These are phyloP conservation scores for Cyphomyrus plagiostoma DNA, from an alignment of 2,113 vertebrate species.

Conservation along the genomic window DNA sequence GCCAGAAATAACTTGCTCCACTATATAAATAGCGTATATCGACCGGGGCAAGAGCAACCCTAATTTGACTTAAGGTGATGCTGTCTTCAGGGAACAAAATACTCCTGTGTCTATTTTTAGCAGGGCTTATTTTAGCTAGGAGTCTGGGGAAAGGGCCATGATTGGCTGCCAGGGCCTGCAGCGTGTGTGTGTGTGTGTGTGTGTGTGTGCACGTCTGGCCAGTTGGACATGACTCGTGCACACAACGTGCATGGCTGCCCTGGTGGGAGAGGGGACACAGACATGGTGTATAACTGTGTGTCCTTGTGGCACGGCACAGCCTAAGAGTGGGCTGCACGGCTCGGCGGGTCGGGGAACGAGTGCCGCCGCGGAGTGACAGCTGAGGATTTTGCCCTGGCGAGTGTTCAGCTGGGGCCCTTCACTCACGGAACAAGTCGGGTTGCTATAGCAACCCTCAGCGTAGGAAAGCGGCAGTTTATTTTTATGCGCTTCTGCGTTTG, in stretches of 20 bases:
- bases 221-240: neutral
- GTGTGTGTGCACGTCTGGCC: neutral
- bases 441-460: constrained; percentile 57
- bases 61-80: constrained; percentile 63
- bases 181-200: neutral
- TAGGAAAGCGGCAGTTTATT: constrained; percentile 55
- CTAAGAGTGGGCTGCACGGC: neutral
- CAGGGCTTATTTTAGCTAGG: constrained; percentile 43
- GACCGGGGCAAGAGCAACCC: constrained; percentile 44
- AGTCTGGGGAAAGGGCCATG: constrained; percentile 8
- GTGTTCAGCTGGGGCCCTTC: constrained; percentile 49
- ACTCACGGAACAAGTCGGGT: constrained; percentile 59
- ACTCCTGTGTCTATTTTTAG: constrained; percentile 59
- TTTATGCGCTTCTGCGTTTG: constrained; percentile 50
- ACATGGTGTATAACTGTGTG: neutral
- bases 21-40: constrained; percentile 54
- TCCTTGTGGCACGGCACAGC: neutral
- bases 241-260: neutral
- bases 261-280: neutral
- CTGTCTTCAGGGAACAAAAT: constrained; percentile 48
- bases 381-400: constrained; percentile 20
- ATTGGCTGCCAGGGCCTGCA: constrained; percentile 26
- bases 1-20: constrained; percentile 40
- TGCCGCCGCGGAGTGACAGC: neutral
- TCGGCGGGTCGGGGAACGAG: neutral